phyloP scores from a whole-genome alignment of 2,797 vertebrate genomes.

The Botia almorhae region DNA sequence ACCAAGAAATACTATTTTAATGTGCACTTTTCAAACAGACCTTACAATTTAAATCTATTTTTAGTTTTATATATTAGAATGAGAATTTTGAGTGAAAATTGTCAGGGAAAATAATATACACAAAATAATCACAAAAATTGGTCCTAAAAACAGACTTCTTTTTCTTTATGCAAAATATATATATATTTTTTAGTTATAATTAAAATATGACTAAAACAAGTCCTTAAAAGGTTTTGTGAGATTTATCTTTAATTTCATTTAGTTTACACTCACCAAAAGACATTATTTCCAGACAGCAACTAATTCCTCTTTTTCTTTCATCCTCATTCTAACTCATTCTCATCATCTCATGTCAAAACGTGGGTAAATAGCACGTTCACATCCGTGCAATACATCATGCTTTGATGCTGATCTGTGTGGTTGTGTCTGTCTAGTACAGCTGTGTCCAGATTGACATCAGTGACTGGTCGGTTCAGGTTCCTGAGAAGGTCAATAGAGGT shows the following conservation, averaged over 20 bases:
- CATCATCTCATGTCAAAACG: background rate
- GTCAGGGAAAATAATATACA: no score
- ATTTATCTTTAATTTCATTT: no score
- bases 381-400: background rate
- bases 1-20: no score
- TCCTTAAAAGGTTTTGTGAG: no score
- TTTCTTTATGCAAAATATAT: no score
- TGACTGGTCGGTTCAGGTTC: conserved; percentile 35
- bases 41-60: background rate
- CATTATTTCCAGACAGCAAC: background rate
- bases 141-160: no score
- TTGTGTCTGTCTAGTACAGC: conserved; percentile 19
- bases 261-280: no score
- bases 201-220: no score
- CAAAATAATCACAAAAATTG: no score
- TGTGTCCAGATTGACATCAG: conserved; percentile 12
- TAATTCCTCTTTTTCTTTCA: background rate
- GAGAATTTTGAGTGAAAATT: no score
- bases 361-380: background rate
- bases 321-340: background rate
- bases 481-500: conserved; percentile 51
- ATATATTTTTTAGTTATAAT: no score
- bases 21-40: background rate
- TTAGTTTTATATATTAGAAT: background rate
- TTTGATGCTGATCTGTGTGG: conserved; percentile 22